Conservation (phyloP, 2,797 vertebrate genomes). For the Nyctibius grandis region DNA sequence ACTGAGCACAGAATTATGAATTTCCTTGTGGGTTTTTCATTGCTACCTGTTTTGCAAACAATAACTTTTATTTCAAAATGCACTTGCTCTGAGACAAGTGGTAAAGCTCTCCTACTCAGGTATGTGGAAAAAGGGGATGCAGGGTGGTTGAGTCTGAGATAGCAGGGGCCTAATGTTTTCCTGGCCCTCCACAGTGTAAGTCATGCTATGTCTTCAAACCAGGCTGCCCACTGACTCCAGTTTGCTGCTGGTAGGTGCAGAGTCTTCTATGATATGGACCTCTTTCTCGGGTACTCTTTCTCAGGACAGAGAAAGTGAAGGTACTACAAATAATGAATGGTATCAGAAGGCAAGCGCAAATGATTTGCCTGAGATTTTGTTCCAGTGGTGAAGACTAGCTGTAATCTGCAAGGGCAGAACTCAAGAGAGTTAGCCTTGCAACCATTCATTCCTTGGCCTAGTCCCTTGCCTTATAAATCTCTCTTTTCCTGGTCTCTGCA, state of each 20-base stretch:
- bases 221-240: background rate
- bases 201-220: background rate
- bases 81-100: background rate
- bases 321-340: background rate
- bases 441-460: background rate
- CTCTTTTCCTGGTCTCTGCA: background rate
- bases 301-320: background rate
- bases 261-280: background rate
- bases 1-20: background rate
- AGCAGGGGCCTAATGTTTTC: background rate
- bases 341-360: background rate
- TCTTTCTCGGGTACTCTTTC: background rate
- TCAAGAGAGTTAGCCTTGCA: background rate
- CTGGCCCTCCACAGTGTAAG: background rate
- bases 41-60: background rate
- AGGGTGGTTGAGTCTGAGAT: background rate
- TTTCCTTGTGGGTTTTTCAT: background rate
- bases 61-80: accelerated
- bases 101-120: background rate
- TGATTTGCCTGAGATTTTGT: background rate
- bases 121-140: background rate
- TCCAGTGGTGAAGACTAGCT: background rate
- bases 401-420: background rate
- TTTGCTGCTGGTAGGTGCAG: background rate
- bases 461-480: background rate